A percentile compares a stretch with the other conserved stretches of the same genome.
Evolutionary conservation across 2,888 invertebrate species (phyloP).

Genomic region (Exocentrus adspersus): DNA sequence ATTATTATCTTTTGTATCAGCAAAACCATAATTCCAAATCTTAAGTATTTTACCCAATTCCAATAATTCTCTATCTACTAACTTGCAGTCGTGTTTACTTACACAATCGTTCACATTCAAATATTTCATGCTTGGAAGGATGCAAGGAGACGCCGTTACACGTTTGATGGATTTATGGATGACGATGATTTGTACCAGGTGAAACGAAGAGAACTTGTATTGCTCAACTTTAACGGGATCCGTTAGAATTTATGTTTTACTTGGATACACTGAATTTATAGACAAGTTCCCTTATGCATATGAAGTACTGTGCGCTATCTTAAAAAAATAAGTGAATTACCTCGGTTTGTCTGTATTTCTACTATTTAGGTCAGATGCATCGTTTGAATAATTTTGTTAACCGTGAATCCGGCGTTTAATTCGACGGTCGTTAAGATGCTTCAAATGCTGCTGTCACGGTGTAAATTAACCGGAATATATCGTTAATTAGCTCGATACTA

Average conservation of each 20-base stretch:
- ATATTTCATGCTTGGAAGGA: not conserved
- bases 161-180: not conserved
- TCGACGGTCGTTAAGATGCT: slow-evolving; percentile 44
- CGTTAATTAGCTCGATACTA: slow-evolving; percentile 45
- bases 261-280: not conserved
- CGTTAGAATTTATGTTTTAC: not conserved
- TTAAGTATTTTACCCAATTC: too few relatives aligned
- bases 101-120: not conserved
- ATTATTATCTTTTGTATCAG: too few relatives aligned
- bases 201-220: not conserved
- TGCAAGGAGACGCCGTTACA: not conserved
- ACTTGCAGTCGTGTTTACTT: too few relatives aligned
- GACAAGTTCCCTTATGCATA: not conserved
- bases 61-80: too few relatives aligned
- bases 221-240: not conserved
- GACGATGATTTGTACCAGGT: not conserved
- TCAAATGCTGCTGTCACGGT: slow-evolving; percentile 36
- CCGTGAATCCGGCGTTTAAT: slow-evolving; percentile 44
- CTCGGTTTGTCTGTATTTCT: too few relatives aligned
- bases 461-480: slow-evolving; percentile 44
- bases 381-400: not conserved
- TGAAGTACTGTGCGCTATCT: not conserved
- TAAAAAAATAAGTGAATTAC: too few relatives aligned
- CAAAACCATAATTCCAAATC: too few relatives aligned
- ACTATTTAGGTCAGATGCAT: too few relatives aligned